Conservation (phyloP, 2,797 vertebrate genomes). For the Alcedo atthis region DNA sequence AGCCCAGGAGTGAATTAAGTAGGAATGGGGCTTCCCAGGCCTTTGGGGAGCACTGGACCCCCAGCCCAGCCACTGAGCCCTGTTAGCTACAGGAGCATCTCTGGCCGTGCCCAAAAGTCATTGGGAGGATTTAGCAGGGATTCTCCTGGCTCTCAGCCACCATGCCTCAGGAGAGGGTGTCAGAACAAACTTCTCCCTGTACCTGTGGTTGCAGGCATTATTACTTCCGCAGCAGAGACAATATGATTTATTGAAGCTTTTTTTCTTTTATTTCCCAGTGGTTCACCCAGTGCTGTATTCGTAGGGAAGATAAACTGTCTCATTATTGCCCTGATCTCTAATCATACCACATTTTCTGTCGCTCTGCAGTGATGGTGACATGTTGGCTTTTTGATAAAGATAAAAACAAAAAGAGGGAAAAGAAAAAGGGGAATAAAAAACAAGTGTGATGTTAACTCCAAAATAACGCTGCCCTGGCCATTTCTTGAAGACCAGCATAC, state of each 20-base stretch:
- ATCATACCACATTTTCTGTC: neutral
- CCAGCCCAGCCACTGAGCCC: neutral
- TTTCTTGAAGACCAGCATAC: neutral
- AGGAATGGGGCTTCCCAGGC: neutral
- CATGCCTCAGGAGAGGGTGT: accelerated
- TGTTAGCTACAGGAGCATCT: accelerated
- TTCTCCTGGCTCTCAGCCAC: accelerated
- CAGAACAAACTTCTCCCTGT: neutral
- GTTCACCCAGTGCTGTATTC: neutral
- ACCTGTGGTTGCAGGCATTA: neutral
- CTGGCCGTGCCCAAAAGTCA: accelerated
- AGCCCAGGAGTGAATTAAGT: neutral
- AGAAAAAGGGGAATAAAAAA: neutral
- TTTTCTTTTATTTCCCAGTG: conserved; percentile 29
- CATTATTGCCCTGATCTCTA: conserved; percentile 31
- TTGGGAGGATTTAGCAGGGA: accelerated
- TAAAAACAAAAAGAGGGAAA: neutral
- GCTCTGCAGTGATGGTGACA: neutral
- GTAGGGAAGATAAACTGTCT: neutral
- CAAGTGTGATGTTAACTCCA: neutral
- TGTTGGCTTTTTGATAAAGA: neutral
- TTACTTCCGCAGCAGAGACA: neutral
- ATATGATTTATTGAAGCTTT: conserved; percentile 18
- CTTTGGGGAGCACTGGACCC: neutral
- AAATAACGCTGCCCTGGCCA: neutral